A percentile compares a stretch with the other conserved stretches of the same genome.
Evolutionary conservation across 1,140 invertebrate genomes (phyloP).

Genomic region (Lordiphosa stackelbergi): DNA sequence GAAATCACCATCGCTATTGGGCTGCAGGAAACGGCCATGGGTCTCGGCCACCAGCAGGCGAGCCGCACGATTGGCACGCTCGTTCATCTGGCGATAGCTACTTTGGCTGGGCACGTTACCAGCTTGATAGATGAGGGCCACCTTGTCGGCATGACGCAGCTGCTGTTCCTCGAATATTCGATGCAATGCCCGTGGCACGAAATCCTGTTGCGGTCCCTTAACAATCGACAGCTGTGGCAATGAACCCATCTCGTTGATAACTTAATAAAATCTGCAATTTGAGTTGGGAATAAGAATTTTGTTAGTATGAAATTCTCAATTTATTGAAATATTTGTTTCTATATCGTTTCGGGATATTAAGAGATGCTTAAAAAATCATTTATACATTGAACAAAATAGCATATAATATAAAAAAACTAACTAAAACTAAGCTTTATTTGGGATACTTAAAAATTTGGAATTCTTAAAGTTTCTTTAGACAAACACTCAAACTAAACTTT

Average conservation of each 20-base stretch:
- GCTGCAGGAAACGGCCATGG: constrained; percentile 66
- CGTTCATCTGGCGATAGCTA: constrained; percentile 81
- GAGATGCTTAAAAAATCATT: no score
- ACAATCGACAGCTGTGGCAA: constrained; percentile 82
- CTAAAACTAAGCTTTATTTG: no score
- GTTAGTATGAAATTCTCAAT: no score
- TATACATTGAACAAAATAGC: no score
- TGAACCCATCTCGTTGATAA: constrained; percentile 80
- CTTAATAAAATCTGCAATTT: background rate
- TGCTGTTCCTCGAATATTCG: constrained; percentile 78
- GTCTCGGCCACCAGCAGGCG: constrained; percentile 78
- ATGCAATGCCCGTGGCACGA: constrained; percentile 78
- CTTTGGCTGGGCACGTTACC: constrained; percentile 69
- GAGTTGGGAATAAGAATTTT: no score
- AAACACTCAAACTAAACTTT: no score
- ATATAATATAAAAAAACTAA: no score
- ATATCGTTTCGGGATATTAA: no score
- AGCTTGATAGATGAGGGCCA: constrained; percentile 80
- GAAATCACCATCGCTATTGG: constrained; percentile 82
- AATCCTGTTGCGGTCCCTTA: constrained; percentile 78
- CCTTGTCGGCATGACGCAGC: constrained; percentile 75
- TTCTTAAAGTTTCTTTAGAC: no score
- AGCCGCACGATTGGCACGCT: constrained; percentile 81
- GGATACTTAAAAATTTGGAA: no score
- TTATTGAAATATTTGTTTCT: no score